Evolutionary conservation across 2,797 vertebrate genomes (phyloP), one percentile per base, ranked within the genome.

Genomic region (Falco naumanni): DNA sequence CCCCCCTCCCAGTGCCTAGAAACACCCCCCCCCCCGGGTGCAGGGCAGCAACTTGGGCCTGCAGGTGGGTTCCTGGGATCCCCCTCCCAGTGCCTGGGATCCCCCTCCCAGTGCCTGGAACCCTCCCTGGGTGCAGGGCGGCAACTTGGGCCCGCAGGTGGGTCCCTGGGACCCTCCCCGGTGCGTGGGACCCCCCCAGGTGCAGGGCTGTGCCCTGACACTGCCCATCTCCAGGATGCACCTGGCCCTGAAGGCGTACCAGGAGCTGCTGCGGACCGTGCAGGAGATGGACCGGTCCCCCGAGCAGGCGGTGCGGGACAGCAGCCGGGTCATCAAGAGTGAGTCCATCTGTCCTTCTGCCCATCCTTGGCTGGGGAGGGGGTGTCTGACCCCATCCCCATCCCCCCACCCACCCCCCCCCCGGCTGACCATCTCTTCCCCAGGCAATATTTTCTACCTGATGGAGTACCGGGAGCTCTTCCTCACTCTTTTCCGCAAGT

Each of bases 381-480:
- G 5, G 0, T 11, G 48, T 37, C 51, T 6, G 13, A 10, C 2
- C n/a, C 17, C 0, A 10, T 12, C 3, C 9, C 26, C 37, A 37
- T 37, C 37, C 37, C 37, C 10, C 10, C n/a, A n/a, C n/a, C n/a
- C n/a, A n/a, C n/a, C 37, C 37, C 34, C 5, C 37, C 11, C 28
- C 8, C 22, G 1, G 1, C 72, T 2, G 18, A 50, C 11, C 7
- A 10, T 8, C 8, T 13, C 17, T 5, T 72, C 64, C 66, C 18
- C 51, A 99, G 99, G 99, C 97, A 99, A 99, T 95, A 99, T 99
- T 89, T 99, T 99, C 97, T 99, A 99, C 96, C 50, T 99, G 97
- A 99, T 99, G 99, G 99, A 99, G 74, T 99, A 99, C 97, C 98
- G 99, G 79, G 99, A 99, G 95, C 98, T 99, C 47, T 99, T 99